Percentiles rank a stretch among this genome's conserved stretches.
Conservation (phyloP, 2,888 invertebrate species). For the Andrena marginata region DNA sequence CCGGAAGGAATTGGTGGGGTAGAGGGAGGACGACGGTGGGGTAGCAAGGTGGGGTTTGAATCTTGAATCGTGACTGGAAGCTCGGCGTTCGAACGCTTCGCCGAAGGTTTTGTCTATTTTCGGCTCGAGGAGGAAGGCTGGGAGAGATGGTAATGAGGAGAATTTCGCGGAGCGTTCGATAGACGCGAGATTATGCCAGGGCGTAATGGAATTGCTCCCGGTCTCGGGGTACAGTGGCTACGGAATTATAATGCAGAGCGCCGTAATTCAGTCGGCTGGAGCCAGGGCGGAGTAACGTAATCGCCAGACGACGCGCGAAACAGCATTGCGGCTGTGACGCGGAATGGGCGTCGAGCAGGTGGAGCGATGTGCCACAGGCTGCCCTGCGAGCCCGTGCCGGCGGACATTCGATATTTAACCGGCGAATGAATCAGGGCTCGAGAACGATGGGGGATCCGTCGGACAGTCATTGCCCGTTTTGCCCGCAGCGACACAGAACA, state of each 20-base stretch:
- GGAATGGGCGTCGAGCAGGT: background rate
- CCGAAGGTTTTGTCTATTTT: no score
- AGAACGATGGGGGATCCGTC: background rate
- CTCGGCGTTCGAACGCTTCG: background rate
- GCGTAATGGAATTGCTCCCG: no score
- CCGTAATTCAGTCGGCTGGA: background rate
- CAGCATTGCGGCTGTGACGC: conserved; percentile 12
- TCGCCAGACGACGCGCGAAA: background rate
- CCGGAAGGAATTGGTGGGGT: no score
- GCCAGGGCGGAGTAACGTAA: conserved; percentile 7
- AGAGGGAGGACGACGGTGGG: no score
- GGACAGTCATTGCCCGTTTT: conserved; percentile 34
- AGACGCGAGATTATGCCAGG: background rate
- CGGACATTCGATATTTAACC: conserved; percentile 30
- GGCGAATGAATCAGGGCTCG: background rate
- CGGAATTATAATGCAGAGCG: background rate
- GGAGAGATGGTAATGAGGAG: background rate
- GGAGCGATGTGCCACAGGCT: background rate
- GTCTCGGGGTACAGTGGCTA: background rate
- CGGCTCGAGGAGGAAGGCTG: background rate
- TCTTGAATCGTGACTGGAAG: background rate
- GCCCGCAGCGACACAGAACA: conserved; percentile 93
- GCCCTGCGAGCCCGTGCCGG: background rate
- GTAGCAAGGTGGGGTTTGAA: no score
- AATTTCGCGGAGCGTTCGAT: background rate